These are phyloP conservation scores for Montifringilla adamsi DNA, from an alignment of 2,113 vertebrate genomes.

Conservation along the genomic window DNA sequence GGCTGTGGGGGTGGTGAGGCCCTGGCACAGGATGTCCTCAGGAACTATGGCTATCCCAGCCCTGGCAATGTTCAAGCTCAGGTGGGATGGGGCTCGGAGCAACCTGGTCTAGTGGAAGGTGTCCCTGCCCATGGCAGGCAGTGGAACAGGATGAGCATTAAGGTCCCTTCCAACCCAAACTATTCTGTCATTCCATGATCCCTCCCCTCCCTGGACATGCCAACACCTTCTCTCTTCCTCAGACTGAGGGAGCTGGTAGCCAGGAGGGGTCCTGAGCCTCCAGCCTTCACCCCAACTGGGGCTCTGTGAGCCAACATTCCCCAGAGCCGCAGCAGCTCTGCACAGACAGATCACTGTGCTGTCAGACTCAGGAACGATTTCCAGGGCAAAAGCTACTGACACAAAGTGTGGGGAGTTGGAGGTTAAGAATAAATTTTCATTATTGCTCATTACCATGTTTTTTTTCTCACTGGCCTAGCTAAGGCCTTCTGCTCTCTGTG, in stretches of 20 bases:
- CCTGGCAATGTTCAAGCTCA: neutral
- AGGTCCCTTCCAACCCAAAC: neutral
- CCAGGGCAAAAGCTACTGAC: neutral
- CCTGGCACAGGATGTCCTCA: neutral
- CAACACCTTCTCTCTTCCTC: neutral
- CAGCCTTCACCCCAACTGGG: neutral
- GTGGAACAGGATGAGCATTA: neutral
- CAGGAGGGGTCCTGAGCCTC: neutral
- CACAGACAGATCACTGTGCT: rapidly evolving
- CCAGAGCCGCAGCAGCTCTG: neutral
- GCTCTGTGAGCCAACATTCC: neutral
- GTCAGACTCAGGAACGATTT: neutral
- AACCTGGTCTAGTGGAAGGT: neutral
- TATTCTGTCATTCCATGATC: neutral
- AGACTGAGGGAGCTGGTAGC: neutral
- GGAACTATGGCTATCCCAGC: neutral
- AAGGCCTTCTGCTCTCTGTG: neutral
- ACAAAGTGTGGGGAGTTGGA: neutral
- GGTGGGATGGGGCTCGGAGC: neutral
- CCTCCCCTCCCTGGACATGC: neutral
- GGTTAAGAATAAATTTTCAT: neutral
- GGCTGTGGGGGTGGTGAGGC: neutral
- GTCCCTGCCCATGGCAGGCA: rapidly evolving
- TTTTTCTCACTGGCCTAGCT: neutral
- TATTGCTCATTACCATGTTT: neutral